A percentile compares a stretch with the other conserved stretches of the same genome.
phyloP scores from a whole-genome alignment of 1,140 invertebrate species.

The Hesperophylax magnus region DNA sequence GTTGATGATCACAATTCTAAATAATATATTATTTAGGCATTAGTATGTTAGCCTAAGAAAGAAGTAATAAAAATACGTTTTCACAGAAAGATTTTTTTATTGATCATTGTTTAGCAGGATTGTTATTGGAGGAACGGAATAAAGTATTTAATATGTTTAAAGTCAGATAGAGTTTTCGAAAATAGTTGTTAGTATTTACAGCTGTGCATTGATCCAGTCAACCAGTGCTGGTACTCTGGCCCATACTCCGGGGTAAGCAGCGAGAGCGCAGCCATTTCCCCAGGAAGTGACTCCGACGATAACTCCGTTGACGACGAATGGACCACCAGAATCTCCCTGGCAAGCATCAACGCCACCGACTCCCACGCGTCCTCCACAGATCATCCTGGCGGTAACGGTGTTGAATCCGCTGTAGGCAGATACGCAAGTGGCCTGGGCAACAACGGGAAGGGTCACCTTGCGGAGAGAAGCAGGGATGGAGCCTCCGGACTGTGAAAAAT shows the following conservation, averaged over 20 bases:
- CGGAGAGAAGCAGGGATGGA: slow-evolving; percentile 59
- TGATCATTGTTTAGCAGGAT: too few relatives aligned
- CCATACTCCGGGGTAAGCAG: slow-evolving; percentile 80
- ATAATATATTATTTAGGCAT: too few relatives aligned
- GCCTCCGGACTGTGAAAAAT: slow-evolving; percentile 41
- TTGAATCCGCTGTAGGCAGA: slow-evolving; percentile 55
- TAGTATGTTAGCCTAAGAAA: too few relatives aligned
- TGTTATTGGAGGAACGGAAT: too few relatives aligned
- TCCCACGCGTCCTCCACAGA: slow-evolving; percentile 74
- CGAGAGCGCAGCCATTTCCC: slow-evolving; percentile 79
- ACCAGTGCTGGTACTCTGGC: slow-evolving; percentile 75
- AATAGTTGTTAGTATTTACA: not conserved
- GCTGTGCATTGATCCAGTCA: slow-evolving; percentile 71
- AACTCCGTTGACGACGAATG: slow-evolving; percentile 68
- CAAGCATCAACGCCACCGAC: slow-evolving; percentile 60
- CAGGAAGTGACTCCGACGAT: slow-evolving; percentile 81
- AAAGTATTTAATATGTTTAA: too few relatives aligned
- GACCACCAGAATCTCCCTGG: slow-evolving; percentile 75
- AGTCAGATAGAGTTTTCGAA: too few relatives aligned
- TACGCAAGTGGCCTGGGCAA: slow-evolving; percentile 61
- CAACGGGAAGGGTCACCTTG: slow-evolving; percentile 64
- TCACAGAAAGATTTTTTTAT: too few relatives aligned
- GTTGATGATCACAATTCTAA: too few relatives aligned
- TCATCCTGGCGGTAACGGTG: slow-evolving; percentile 74
- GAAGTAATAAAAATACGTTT: too few relatives aligned